These are phyloP conservation scores for Tricholauxania praeusta DNA, from an alignment of 2,888 invertebrate species.

Conservation along the genomic window DNA sequence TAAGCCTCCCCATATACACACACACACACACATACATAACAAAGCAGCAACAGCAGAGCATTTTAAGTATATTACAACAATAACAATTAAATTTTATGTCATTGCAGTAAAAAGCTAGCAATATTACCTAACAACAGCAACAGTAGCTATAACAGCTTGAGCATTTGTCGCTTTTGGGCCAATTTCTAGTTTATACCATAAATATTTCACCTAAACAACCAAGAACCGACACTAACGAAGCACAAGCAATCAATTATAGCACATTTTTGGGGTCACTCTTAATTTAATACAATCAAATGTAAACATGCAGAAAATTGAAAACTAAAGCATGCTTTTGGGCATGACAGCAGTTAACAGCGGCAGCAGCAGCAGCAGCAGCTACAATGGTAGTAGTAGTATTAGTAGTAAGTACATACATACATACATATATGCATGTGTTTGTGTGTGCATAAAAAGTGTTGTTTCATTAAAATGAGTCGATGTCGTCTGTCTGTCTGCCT, in stretches of 20 bases:
- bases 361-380: no score
- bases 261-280: slow-evolving; percentile 22
- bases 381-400: no score
- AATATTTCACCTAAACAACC: no score
- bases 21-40: slow-evolving; percentile 28
- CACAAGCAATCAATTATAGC: slow-evolving; percentile 27
- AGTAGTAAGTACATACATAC: no score
- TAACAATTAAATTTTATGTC: slow-evolving; percentile 31
- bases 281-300: slow-evolving; percentile 31
- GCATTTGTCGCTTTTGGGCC: no score
- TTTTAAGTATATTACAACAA: slow-evolving; percentile 26
- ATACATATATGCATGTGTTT: no score
- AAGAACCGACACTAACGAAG: neutral
- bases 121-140: no score
- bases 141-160: no score
- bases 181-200: no score
- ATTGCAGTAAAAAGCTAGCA: slow-evolving; percentile 21
- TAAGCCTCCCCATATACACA: slow-evolving; percentile 9
- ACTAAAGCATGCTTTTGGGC: slow-evolving; percentile 8
- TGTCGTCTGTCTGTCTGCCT: no score
- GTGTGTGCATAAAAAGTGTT: no score
- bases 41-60: neutral
- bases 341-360: neutral
- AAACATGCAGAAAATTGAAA: slow-evolving; percentile 33
- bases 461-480: no score